A percentile compares a stretch with the other conserved stretches of the same genome.
Conservation (phyloP, 2,888 invertebrate genomes). For the Ganaspis brasiliensis region DNA sequence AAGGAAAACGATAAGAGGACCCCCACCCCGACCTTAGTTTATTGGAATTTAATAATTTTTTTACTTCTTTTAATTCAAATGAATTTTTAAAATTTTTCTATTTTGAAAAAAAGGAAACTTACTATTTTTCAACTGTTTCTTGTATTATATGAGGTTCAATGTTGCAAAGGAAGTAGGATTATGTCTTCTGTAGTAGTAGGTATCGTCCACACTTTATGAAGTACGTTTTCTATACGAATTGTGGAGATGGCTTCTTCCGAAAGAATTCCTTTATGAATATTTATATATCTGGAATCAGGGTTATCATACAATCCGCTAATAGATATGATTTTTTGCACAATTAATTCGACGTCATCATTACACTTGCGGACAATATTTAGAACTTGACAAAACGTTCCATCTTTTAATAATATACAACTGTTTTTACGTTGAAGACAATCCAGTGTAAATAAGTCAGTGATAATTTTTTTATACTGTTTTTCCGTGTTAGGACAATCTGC, state of each 20-base stretch:
- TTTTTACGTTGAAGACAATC: background rate
- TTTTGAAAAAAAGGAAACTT: no score
- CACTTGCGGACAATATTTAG: background rate
- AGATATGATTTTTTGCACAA: background rate
- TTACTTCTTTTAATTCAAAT: no score
- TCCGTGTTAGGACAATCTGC: background rate
- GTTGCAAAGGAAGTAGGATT: background rate
- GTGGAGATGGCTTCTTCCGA: background rate
- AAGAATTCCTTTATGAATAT: background rate
- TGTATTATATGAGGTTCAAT: no score
- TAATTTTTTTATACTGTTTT: background rate
- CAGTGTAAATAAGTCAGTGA: background rate
- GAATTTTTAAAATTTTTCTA: no score
- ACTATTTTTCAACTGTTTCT: no score
- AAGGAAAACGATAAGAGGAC: no score
- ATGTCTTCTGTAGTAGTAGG: background rate
- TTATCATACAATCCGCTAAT: background rate
- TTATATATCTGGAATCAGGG: background rate
- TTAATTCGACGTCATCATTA: background rate
- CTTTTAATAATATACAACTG: background rate
- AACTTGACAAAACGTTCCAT: background rate
- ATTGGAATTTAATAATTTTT: no score
- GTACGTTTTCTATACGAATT: background rate
- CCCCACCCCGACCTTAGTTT: no score
- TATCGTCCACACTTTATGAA: background rate